A percentile compares a stretch with the other conserved stretches of the same genome.
phyloP scores from a whole-genome alignment of 2,113 vertebrate species.

The Rhea pennata region DNA sequence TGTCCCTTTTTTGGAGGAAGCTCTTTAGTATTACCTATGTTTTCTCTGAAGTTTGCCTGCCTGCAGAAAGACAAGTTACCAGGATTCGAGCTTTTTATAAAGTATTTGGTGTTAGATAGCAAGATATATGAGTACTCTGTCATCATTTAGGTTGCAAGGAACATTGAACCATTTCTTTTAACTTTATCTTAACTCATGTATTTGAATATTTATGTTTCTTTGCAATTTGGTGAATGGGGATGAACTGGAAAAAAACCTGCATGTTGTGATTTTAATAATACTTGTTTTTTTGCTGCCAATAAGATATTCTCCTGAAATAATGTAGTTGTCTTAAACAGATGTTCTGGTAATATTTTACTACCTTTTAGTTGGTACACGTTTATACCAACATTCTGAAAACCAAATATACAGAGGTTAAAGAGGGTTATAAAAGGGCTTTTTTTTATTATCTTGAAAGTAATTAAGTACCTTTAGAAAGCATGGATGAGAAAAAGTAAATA shows the following conservation, averaged over 20 bases:
- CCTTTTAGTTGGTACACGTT: background rate
- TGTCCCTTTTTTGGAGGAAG: background rate
- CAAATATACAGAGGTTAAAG: background rate
- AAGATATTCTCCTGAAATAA: background rate
- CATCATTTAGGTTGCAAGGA: background rate
- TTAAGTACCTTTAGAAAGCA: background rate
- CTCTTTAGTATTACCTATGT: accelerated
- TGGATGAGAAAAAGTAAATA: background rate
- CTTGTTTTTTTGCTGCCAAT: background rate
- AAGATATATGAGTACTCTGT: background rate
- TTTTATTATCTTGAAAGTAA: background rate
- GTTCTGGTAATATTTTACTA: background rate
- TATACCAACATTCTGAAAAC: background rate
- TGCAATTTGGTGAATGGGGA: background rate
- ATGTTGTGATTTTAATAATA: background rate
- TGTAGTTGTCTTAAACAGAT: background rate
- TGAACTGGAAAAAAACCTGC: background rate
- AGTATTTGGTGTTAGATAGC: background rate
- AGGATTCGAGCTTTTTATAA: background rate
- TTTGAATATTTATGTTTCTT: background rate
- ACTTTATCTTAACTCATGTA: background rate
- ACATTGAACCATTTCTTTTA: background rate
- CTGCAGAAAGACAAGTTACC: background rate
- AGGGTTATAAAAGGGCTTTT: too few relatives aligned
- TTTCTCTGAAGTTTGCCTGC: background rate